A percentile compares a stretch with the other conserved stretches of the same genome.
phyloP scores from a whole-genome alignment of 2,797 vertebrate species.

The Miichthys miiuy region DNA sequence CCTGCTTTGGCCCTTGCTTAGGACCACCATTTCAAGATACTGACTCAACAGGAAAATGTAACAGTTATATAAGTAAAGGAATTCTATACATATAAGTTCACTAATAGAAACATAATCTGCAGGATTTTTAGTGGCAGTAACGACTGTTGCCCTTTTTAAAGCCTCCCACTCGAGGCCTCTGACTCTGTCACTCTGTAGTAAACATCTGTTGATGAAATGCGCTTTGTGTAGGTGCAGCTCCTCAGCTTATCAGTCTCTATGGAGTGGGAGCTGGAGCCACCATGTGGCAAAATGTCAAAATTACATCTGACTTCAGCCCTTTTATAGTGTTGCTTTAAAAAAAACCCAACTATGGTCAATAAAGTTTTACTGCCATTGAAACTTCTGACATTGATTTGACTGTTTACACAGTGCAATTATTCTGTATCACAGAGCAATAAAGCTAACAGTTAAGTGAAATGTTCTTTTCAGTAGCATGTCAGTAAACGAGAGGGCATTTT shows the following conservation, averaged over 20 bases:
- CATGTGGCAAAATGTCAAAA: slow-evolving; percentile 67
- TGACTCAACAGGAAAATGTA: slow-evolving; percentile 3
- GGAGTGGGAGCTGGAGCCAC: slow-evolving; percentile 69
- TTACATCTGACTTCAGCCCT: slow-evolving; percentile 29
- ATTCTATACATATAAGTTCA: not conserved
- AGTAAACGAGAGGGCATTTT: slow-evolving; percentile 67
- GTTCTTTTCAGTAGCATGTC: slow-evolving; percentile 45
- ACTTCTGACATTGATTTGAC: not conserved
- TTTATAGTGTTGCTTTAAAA: slow-evolving; percentile 25
- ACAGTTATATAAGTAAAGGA: not conserved
- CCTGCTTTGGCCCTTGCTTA: not conserved
- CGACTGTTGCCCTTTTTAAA: slow-evolving; percentile 39
- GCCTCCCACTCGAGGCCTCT: slow-evolving; percentile 52
- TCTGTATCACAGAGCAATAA: slow-evolving; percentile 35
- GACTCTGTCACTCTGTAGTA: slow-evolving; percentile 62
- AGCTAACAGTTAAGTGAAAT: slow-evolving; percentile 38
- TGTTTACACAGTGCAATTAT: slow-evolving; percentile 33
- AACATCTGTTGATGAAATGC: slow-evolving; percentile 79
- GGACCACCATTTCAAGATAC: not conserved
- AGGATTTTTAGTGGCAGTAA: slow-evolving; percentile 37
- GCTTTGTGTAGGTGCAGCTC: slow-evolving; percentile 60
- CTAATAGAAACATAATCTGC: not conserved
- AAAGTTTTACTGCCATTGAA: slow-evolving; percentile 42
- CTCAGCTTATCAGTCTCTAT: slow-evolving; percentile 7
- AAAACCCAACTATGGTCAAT: slow-evolving; percentile 46